Percentiles rank a stretch among this genome's conserved stretches.
Evolutionary conservation across 2,797 vertebrate genomes (phyloP).

Genomic region (Threskiornis aethiopicus): DNA sequence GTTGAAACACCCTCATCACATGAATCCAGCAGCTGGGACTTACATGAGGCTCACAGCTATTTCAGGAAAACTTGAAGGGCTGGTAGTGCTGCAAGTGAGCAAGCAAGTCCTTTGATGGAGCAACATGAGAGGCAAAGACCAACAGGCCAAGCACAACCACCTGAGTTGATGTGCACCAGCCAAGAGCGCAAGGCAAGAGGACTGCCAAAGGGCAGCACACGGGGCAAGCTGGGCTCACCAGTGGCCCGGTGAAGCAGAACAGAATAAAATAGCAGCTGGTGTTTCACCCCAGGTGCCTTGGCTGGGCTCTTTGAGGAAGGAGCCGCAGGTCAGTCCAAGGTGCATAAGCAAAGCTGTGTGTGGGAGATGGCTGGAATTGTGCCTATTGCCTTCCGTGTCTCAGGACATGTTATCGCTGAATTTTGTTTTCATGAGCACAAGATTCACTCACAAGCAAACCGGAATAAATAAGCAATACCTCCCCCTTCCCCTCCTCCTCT

Average conservation of each 20-base stretch:
- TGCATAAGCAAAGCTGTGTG: not conserved
- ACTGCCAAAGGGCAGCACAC: fast-evolving
- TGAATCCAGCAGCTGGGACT: not conserved
- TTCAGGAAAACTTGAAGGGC: not conserved
- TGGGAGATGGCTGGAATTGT: not conserved
- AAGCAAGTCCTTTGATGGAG: not conserved
- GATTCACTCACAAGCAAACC: not conserved
- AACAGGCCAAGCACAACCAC: not conserved
- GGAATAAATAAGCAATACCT: not conserved
- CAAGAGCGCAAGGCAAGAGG: not conserved
- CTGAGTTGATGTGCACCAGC: not conserved
- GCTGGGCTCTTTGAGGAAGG: not conserved
- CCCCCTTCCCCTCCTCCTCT: not conserved
- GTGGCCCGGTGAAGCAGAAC: not conserved
- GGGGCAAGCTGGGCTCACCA: not conserved
- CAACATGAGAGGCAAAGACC: not conserved
- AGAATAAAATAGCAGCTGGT: not conserved
- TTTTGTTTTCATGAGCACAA: not conserved
- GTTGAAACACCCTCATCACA: not conserved
- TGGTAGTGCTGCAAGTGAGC: not conserved
- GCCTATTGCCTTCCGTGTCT: not conserved
- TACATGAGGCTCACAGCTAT: not conserved
- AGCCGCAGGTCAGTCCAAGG: not conserved
- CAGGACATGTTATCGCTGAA: not conserved
- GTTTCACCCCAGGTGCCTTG: not conserved